Evolutionary conservation across 2,888 invertebrate genomes (phyloP), one percentile per base, ranked within the genome.

Genomic region (Trachelus troglodyta): DNA sequence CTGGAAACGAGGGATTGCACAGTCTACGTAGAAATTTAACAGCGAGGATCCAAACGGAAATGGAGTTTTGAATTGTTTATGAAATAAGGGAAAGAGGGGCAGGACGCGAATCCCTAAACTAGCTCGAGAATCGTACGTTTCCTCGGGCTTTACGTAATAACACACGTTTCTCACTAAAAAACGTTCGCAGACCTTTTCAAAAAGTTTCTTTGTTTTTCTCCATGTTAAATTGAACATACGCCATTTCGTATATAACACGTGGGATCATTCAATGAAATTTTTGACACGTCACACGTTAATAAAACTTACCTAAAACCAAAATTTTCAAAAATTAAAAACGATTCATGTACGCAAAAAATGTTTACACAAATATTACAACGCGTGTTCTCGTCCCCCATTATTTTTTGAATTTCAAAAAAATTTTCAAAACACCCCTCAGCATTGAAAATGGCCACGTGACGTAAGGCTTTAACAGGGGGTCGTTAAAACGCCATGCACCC

Each of bases 31-130:
- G 1, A 31, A 31, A 71, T 71, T 71, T 71, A 71, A 12, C 71
- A 31, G 31, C 31, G 31, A 11, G 30, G 56, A 56, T 34, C 71
- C 15, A 33, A 34, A 23, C 71, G 71, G 71, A 71, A 71, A 71
- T 71, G 71, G 71, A 71, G 71, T 71, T 31, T 71, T 71, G 71
- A 31, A 71, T 71, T 71, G 31, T 71, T 71, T 31, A 71, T 71
- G 31, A n/a, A 15, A 15, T 34, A 31, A 33, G 71, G 31, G 15
- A 40, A 6, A 15, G 40, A 40, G 40, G 15, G 15, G 6, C 6
- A 40, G 40, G 1, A 40, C 4, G 40, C 23, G 40, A 9, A 6
- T 0, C 23, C 23, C 56, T 9, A 9, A 6, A 23, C 56, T 23
- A 56, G 23, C 56, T 56, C 56, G 56, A 9, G 56, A 56, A 23